Percentiles rank a stretch among this genome's conserved stretches.
These are phyloP conservation scores for Poecilia velifera DNA, from an alignment of 2,797 vertebrate genomes.

Conservation along the genomic window DNA sequence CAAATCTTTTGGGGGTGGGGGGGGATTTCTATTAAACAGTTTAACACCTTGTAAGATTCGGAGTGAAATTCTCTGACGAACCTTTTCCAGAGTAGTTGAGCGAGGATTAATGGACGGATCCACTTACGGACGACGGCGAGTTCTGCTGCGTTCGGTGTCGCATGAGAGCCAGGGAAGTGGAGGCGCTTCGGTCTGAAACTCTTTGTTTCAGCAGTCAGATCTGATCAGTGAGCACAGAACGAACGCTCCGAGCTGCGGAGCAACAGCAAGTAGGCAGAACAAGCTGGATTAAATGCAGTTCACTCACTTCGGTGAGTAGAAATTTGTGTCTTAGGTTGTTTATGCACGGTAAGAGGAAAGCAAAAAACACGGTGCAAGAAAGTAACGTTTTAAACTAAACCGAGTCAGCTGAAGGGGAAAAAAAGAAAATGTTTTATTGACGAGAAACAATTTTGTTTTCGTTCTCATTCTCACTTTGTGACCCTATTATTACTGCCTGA, in stretches of 20 bases:
- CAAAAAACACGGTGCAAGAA: background rate
- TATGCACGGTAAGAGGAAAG: background rate
- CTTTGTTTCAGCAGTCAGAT: conserved; percentile 23
- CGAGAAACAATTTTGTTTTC: background rate
- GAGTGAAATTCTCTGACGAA: conserved; percentile 24
- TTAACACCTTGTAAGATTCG: background rate
- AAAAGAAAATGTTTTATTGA: background rate
- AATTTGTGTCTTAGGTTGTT: background rate
- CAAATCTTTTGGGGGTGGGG: conserved; percentile 1
- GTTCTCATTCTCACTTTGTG: background rate
- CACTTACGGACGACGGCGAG: background rate
- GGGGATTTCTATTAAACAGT: conserved; percentile 17
- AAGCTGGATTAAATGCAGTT: conserved; percentile 22
- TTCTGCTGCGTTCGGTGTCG: conserved; percentile 14
- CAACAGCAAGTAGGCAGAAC: conserved; percentile 30
- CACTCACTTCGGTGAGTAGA: background rate
- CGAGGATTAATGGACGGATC: conserved; percentile 14
- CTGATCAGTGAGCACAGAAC: conserved; percentile 8
- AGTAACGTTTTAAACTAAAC: background rate
- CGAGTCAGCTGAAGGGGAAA: background rate
- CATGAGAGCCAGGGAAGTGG: background rate
- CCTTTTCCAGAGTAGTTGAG: conserved; percentile 11
- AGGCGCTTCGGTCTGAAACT: background rate
- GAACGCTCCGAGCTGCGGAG: conserved; percentile 11
- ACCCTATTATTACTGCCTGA: background rate